phyloP scores from a whole-genome alignment of 1,140 invertebrate genomes.

The Lethocerus indicus region DNA sequence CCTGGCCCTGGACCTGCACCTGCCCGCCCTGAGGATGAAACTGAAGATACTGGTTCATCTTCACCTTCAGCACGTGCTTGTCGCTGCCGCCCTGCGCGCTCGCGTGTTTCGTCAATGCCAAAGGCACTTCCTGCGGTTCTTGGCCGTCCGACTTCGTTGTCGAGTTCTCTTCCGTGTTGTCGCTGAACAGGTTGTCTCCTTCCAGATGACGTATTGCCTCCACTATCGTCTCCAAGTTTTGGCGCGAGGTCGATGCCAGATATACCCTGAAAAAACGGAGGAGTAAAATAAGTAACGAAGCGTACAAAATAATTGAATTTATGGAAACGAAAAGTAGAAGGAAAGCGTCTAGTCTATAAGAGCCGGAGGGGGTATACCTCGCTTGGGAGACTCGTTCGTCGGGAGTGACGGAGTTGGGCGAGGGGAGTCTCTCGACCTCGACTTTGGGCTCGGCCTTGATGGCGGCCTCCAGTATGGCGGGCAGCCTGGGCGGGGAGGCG shows the following conservation, averaged over 20 bases:
- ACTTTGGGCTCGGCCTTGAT: slow-evolving; percentile 74
- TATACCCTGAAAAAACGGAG: slow-evolving; percentile 33
- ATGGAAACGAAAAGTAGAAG: not conserved
- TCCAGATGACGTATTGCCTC: slow-evolving; percentile 94
- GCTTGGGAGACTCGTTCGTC: slow-evolving; percentile 20
- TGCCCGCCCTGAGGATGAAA: too few relatives aligned
- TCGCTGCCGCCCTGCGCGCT: slow-evolving; percentile 20
- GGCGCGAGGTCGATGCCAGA: slow-evolving; percentile 63
- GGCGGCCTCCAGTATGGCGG: slow-evolving; percentile 60
- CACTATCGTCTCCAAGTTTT: slow-evolving; percentile 93
- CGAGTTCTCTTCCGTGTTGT: slow-evolving; percentile 2
- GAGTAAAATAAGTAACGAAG: too few relatives aligned
- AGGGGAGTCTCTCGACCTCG: slow-evolving; percentile 47
- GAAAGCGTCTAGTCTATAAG: too few relatives aligned
- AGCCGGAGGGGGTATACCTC: slow-evolving; percentile 19
- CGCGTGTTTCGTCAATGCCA: slow-evolving; percentile 51
- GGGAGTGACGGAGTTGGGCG: slow-evolving; percentile 19
- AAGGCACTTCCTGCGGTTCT: slow-evolving; percentile 41
- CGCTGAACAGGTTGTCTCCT: slow-evolving; percentile 32
- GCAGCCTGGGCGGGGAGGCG: slow-evolving; percentile 25
- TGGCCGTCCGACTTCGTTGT: slow-evolving; percentile 23
- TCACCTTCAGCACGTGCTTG: slow-evolving; percentile 30
- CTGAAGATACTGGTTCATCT: slow-evolving; percentile 44
- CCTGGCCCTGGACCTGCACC: too few relatives aligned
- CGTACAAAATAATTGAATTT: too few relatives aligned